Conservation (phyloP, 2,113 vertebrate species). For the Dermatemys mawii region DNA sequence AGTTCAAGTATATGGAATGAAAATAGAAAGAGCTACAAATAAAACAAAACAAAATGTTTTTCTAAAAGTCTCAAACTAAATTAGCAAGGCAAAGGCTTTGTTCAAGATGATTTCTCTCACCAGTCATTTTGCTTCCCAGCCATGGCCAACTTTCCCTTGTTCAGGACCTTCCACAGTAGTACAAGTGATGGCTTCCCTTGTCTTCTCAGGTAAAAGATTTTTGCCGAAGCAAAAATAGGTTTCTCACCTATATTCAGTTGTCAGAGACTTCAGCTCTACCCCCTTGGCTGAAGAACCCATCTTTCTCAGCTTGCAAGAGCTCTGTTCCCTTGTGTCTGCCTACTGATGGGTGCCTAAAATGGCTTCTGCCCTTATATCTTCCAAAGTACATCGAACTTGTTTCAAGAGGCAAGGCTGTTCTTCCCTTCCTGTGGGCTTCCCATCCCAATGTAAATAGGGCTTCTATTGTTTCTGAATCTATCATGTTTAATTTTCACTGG, state of each 20-base stretch:
- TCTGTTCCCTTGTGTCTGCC: background rate
- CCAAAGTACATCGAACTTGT: background rate
- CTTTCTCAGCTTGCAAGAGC: background rate
- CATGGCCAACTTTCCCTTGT: background rate
- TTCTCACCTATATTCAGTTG: background rate
- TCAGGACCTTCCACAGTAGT: background rate
- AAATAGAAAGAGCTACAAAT: background rate
- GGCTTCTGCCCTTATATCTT: background rate
- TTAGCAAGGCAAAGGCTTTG: background rate
- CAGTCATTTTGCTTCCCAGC: background rate
- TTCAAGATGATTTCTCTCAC: background rate
- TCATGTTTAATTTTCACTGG: background rate
- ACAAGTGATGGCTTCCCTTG: background rate
- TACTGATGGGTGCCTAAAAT: background rate
- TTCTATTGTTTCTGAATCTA: background rate
- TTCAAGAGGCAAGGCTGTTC: background rate
- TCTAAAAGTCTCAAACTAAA: background rate
- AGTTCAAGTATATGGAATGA: background rate
- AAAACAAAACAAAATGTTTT: background rate
- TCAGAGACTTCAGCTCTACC: background rate
- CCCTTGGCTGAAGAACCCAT: background rate
- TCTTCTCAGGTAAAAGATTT: background rate
- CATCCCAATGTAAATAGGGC: background rate
- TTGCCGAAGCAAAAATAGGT: background rate
- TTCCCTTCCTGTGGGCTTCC: background rate